Conservation (phyloP, 2,113 vertebrate genomes). For the Gavia stellata region DNA sequence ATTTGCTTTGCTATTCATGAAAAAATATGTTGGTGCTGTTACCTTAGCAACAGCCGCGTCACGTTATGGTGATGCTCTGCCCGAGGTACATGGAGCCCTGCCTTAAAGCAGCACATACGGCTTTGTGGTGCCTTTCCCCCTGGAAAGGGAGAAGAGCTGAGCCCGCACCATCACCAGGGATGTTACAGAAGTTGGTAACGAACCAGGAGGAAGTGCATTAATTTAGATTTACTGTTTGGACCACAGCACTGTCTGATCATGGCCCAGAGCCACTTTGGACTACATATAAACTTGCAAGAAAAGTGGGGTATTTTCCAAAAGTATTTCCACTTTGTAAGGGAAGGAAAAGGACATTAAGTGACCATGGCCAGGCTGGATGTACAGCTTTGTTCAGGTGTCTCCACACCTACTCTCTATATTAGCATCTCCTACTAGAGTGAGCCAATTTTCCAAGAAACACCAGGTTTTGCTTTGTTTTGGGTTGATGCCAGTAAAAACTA, state of each 20-base stretch:
- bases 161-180: background rate
- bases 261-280: background rate
- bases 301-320: background rate
- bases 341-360: background rate
- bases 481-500: background rate
- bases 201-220: background rate
- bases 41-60: slow-evolving; percentile 39
- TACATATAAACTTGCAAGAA: background rate
- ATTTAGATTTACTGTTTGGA: background rate
- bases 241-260: background rate
- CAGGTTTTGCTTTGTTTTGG: background rate
- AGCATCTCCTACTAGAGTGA: background rate
- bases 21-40: slow-evolving; percentile 30
- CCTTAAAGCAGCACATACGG: background rate
- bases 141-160: background rate
- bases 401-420: background rate
- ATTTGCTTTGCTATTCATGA: background rate
- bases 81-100: background rate
- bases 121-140: background rate
- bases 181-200: background rate
- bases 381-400: background rate
- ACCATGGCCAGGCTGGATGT: background rate
- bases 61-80: background rate
- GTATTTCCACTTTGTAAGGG: background rate
- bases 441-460: background rate